These are phyloP conservation scores for Sycophaga agraensis DNA, from an alignment of 1,140 invertebrate genomes.

Conservation along the genomic window DNA sequence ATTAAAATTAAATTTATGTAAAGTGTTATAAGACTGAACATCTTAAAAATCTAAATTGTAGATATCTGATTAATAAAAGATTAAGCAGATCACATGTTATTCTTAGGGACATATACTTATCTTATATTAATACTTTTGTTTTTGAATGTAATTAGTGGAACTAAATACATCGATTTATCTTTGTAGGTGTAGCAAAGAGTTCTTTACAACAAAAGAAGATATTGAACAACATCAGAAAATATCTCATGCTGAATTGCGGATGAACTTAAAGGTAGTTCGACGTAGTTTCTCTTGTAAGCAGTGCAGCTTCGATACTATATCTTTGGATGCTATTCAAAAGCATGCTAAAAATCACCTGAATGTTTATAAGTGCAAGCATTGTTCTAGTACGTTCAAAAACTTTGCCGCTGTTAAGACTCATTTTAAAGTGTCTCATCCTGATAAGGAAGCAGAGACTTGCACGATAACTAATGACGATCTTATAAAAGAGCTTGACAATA, in stretches of 20 bases:
- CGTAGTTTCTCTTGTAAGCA: constrained; percentile 38
- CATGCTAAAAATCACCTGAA: constrained; percentile 45
- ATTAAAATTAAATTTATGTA: too few species aligned
- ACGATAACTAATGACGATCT: constrained; percentile 36
- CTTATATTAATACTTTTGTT: too few species aligned
- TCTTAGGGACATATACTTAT: too few species aligned
- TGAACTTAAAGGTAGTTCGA: constrained; percentile 35
- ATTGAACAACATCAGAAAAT: constrained; percentile 47
- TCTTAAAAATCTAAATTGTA: too few species aligned
- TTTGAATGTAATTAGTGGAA: too few species aligned
- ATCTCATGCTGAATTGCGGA: constrained; percentile 47
- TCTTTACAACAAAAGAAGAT: constrained; percentile 40
- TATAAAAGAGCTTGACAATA: constrained; percentile 20
- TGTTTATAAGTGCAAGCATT: constrained; percentile 46
- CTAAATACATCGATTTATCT: too few species aligned
- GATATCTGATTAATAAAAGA: too few species aligned
- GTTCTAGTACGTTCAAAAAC: constrained; percentile 37
- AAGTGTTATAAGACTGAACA: too few species aligned
- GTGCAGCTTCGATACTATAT: constrained; percentile 37
- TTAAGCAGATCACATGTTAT: too few species aligned
- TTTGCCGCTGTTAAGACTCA: constrained; percentile 32
- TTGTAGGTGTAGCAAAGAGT: constrained; percentile 37
- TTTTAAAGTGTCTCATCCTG: constrained; percentile 35
- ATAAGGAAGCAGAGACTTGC: constrained; percentile 38
- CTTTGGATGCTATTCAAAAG: constrained; percentile 37